Evolutionary conservation across 2,113 vertebrate species (phyloP).

Genomic region (Lamprologus speciosus): DNA sequence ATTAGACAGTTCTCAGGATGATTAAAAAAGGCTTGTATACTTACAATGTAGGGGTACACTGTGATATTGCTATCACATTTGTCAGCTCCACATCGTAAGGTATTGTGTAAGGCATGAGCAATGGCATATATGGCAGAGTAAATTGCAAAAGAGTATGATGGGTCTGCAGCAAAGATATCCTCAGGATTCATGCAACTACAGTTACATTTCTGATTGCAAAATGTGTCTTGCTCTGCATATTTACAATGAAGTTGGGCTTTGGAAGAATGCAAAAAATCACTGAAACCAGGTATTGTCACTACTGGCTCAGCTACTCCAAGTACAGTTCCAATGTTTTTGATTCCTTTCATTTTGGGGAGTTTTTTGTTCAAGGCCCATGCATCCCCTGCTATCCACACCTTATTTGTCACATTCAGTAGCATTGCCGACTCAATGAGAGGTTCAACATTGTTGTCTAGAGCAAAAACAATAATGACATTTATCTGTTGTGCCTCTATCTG

Average conservation of each 20-base stretch:
- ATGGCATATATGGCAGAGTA: slow-evolving; percentile 70
- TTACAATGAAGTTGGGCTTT: background rate
- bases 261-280: slow-evolving; percentile 41
- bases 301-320: slow-evolving; percentile 65
- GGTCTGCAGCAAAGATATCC: background rate
- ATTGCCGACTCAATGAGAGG: slow-evolving; percentile 65
- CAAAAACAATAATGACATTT: slow-evolving; percentile 51
- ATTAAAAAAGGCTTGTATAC: background rate
- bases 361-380: slow-evolving; percentile 64
- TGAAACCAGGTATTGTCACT: slow-evolving; percentile 52
- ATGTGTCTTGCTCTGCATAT: background rate
- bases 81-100: slow-evolving; percentile 65
- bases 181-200: background rate
- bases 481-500: slow-evolving; percentile 48
- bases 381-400: slow-evolving; percentile 79
- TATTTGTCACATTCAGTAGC: slow-evolving; percentile 61
- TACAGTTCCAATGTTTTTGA: slow-evolving; percentile 64
- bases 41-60: slow-evolving; percentile 68
- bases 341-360: slow-evolving; percentile 54
- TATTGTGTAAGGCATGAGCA: slow-evolving; percentile 72
- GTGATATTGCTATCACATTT: slow-evolving; percentile 48
- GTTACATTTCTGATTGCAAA: slow-evolving; percentile 62
- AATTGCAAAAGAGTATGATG: slow-evolving; percentile 52
- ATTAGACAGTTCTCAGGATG: background rate
- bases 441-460: background rate